Conservation (phyloP, 1,140 invertebrate genomes). For the Leptoteleia sp. region DNA sequence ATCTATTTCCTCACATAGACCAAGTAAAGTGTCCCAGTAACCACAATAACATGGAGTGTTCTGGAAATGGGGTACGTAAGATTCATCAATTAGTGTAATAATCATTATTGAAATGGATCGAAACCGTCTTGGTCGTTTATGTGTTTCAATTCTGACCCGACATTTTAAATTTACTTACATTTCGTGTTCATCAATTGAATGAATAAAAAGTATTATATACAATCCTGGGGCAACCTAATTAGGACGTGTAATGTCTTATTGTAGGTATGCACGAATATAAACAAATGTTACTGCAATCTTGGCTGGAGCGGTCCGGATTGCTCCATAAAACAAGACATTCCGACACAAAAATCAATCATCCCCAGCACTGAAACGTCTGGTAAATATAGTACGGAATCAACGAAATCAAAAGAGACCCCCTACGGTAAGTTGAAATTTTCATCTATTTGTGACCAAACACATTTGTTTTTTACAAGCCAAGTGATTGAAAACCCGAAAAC, state of each 20-base stretch:
- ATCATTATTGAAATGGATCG: no score
- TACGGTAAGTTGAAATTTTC: constrained; percentile 86
- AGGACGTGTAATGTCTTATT: no score
- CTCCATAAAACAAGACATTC: constrained; percentile 87
- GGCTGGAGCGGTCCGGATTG: constrained; percentile 96
- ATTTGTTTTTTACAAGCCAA: no score
- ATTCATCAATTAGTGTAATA: no score
- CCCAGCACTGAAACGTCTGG: constrained; percentile 78
- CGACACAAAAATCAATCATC: constrained; percentile 81
- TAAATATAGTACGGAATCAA: constrained; percentile 84
- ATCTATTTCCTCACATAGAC: constrained; percentile 90
- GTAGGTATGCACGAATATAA: constrained; percentile 95
- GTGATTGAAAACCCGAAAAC: no score
- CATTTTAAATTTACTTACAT: no score
- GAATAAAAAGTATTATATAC: no score
- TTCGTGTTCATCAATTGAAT: no score
- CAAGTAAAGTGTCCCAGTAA: constrained; percentile 94
- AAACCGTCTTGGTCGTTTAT: no score
- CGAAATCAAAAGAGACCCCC: constrained; percentile 92
- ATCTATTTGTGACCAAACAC: no score
- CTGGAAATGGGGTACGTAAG: constrained; percentile 92
- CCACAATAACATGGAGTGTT: constrained; percentile 93
- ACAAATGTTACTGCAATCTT: constrained; percentile 93
- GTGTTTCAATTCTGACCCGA: no score
- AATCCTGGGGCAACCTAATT: no score